A percentile compares a stretch with the other conserved stretches of the same genome.
These are phyloP conservation scores for Cephalopholis sonnerati DNA, from an alignment of 2,113 vertebrate genomes.

Conservation along the genomic window DNA sequence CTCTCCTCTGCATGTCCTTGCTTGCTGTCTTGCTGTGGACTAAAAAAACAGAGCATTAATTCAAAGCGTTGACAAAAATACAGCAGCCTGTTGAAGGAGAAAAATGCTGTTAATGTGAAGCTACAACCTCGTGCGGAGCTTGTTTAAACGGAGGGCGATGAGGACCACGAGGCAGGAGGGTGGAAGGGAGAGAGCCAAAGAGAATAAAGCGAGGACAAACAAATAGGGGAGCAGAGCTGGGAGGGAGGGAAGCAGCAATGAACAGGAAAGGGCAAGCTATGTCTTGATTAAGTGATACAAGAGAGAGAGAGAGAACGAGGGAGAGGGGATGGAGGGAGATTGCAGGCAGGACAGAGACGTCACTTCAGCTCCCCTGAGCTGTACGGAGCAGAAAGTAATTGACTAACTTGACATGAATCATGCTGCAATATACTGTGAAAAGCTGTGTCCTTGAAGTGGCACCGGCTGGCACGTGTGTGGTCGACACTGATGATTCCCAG, in stretches of 20 bases:
- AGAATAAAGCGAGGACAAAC: constrained; percentile 72
- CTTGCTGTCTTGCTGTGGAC: constrained; percentile 63
- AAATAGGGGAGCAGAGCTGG: constrained; percentile 75
- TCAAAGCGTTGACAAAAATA: constrained; percentile 16
- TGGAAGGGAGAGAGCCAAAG: constrained; percentile 72
- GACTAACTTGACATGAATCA: constrained; percentile 66
- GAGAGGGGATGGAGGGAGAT: constrained; percentile 65
- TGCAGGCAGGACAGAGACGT: constrained; percentile 75
- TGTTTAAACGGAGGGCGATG: constrained; percentile 55
- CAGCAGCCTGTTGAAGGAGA: constrained; percentile 51
- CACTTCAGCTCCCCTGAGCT: constrained; percentile 70
- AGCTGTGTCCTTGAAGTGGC: constrained; percentile 64
- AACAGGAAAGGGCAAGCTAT: constrained; percentile 84
- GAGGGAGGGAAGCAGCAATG: constrained; percentile 78
- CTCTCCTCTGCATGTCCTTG: constrained; percentile 60
- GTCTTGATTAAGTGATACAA: constrained; percentile 85
- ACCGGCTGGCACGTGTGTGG: constrained; percentile 46
- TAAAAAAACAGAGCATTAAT: constrained; percentile 44
- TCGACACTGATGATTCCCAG: constrained; percentile 43
- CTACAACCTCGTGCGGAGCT: constrained; percentile 38
- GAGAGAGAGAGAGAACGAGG: constrained; percentile 59
- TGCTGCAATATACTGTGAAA: constrained; percentile 34
- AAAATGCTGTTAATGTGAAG: constrained; percentile 8
- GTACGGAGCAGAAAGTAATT: constrained; percentile 59
- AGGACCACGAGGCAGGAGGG: constrained; percentile 68